phyloP scores from a whole-genome alignment of 2,888 invertebrate species.

The Pardosa pseudoannulata region DNA sequence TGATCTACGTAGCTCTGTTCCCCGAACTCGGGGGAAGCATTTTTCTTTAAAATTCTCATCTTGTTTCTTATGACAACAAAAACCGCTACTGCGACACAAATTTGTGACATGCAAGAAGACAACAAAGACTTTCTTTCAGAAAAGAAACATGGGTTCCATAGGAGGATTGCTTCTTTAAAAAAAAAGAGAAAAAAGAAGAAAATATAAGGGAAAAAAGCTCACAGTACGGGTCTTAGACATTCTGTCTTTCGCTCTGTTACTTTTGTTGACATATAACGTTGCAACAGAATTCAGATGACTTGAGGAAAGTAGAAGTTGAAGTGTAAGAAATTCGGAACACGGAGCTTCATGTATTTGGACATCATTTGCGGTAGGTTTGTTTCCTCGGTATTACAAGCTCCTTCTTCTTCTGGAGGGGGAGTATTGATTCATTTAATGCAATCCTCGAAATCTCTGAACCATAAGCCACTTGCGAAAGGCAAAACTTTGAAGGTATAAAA shows the following conservation, averaged over 20 bases:
- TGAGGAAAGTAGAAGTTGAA: neutral
- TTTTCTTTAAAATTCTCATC: neutral
- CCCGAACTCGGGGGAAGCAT: neutral
- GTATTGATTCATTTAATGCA: neutral
- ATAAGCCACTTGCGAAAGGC: too few relatives aligned
- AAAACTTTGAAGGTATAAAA: too few relatives aligned
- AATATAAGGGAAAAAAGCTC: neutral
- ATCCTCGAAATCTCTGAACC: too few relatives aligned
- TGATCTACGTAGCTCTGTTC: neutral
- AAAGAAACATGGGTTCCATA: neutral
- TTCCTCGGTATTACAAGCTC: neutral
- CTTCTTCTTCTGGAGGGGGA: neutral
- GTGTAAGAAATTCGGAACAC: too few relatives aligned
- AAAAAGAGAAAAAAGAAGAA: neutral
- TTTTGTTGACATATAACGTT: constrained; percentile 4
- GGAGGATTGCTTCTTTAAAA: neutral
- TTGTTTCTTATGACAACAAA: neutral
- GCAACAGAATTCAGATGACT: constrained; percentile 8
- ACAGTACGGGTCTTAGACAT: neutral
- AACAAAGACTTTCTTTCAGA: neutral
- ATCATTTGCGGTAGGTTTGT: neutral
- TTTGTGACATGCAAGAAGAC: constrained; percentile 5
- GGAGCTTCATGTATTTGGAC: neutral
- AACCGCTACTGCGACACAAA: constrained; percentile 11
- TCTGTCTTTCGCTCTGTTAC: constrained; percentile 11